Percentiles rank a stretch among this genome's conserved stretches.
Conservation (phyloP, 2,888 invertebrate genomes). For the Andrena haemorrhoa region DNA sequence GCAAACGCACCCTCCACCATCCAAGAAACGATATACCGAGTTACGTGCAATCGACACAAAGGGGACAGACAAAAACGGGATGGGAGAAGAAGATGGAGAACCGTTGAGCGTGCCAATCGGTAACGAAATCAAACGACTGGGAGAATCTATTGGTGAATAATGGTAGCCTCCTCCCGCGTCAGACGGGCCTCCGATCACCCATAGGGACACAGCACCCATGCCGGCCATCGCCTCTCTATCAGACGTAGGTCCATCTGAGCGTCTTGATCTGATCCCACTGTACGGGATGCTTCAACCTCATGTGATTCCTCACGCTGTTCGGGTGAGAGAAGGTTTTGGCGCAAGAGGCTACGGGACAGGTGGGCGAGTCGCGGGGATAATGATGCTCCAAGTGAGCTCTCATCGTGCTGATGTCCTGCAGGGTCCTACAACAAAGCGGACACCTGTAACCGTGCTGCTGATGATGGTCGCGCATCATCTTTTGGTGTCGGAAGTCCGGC, state of each 20-base stretch:
- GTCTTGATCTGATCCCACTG: slow-evolving; percentile 95
- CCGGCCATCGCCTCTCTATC: slow-evolving; percentile 70
- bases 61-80: slow-evolving; percentile 10
- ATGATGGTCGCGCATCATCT: slow-evolving; percentile 80
- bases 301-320: slow-evolving; percentile 94
- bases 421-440: slow-evolving; percentile 90
- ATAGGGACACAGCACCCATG: neutral
- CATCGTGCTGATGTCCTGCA: slow-evolving; percentile 89
- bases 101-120: neutral
- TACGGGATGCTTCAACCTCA: slow-evolving; percentile 92
- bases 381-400: slow-evolving; percentile 92
- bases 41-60: slow-evolving; percentile 43
- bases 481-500: slow-evolving; percentile 80
- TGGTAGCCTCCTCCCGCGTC: neutral
- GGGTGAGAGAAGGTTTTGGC: slow-evolving; percentile 92
- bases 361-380: slow-evolving; percentile 93
- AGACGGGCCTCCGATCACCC: neutral
- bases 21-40: slow-evolving; percentile 44
- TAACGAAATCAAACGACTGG: slow-evolving; percentile 8
- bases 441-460: slow-evolving; percentile 87
- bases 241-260: slow-evolving; percentile 90
- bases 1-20: slow-evolving; percentile 51
- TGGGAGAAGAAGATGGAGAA: neutral
- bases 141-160: slow-evolving; percentile 1
- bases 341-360: slow-evolving; percentile 92